Evolutionary conservation across 2,888 invertebrate species (phyloP), one percentile per base, ranked within the genome.

Genomic region (Octonoba sinensis): DNA sequence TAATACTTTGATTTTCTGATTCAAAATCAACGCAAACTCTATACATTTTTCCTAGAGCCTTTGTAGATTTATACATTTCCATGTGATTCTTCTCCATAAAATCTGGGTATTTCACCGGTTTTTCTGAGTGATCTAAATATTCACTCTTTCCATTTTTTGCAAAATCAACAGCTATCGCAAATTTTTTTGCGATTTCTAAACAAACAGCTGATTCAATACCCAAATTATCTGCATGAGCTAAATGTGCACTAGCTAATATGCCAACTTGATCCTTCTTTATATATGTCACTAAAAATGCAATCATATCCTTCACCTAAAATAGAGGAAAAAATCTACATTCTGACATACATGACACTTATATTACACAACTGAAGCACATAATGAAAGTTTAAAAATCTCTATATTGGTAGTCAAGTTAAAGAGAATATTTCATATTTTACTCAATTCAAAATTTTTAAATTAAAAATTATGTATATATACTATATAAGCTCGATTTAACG

Each of bases 221-320:
- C 13, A 6, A 3, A 12, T 47, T 11, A 64, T 85, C 85, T 13
- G 85, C 83, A 54, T 72, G 76, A 13, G 84, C 85, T 3, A 85
- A 69, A 66, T 85, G 85, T 13, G 85, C 83, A 62, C 73, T 85
- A 11, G 84, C 85, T n/a, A 85, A 82, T 3, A 60, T 24, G 36
- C 85, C 85, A 24, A 85, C 82, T 62, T 83, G 84, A 62, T 85
- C 85, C 20, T 79, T 82, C 20, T 83, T 71, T 18, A 85, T 79
- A 51, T 83, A 85, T 6, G 70, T 64, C 16, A 69, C 67, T 27
- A 85, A 77, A 54, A 85, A 85, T n/a, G 71, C 36, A 46, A 85
- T 71, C 82, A 85, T 84, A 47, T 85, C 76, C 4, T 18, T 22
- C 2, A 73, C 84, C 67, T 75, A 24, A 12, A 77, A 62, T 6